Percentiles rank a stretch among this genome's conserved stretches.
Conservation (phyloP, 2,797 vertebrate species). For the Heteromormyrus szaboi region DNA sequence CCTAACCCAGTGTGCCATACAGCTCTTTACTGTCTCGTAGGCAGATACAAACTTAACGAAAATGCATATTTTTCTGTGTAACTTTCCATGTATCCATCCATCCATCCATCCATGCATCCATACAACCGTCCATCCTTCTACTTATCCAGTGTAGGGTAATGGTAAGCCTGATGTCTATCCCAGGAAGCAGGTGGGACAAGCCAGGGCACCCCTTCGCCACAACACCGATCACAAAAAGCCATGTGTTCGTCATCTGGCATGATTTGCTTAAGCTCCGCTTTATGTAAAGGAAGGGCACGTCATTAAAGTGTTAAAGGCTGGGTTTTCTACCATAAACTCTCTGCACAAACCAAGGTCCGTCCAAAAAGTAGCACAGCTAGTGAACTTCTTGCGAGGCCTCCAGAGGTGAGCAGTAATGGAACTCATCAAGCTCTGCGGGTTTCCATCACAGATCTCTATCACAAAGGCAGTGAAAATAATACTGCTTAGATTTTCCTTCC, state of each 20-base stretch:
- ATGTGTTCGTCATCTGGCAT: neutral
- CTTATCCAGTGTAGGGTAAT: neutral
- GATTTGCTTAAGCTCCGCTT: neutral
- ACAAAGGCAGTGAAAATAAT: constrained; percentile 33
- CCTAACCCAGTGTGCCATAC: neutral
- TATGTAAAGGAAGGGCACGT: neutral
- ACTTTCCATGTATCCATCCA: neutral
- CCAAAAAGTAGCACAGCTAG: constrained; percentile 16
- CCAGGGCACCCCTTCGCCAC: neutral
- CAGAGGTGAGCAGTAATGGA: constrained; percentile 14
- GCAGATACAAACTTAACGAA: neutral
- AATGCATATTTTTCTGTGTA: neutral
- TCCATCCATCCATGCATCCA: neutral
- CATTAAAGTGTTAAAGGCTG: neutral
- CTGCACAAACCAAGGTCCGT: constrained; percentile 10
- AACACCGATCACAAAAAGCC: neutral
- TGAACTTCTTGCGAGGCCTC: neutral
- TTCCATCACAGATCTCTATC: constrained; percentile 27
- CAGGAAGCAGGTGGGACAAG: neutral
- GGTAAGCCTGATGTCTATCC: neutral
- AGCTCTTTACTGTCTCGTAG: neutral
- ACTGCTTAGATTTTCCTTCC: constrained; percentile 21
- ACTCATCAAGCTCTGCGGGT: constrained; percentile 16
- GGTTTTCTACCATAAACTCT: neutral
- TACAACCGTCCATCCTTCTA: neutral